Conservation (phyloP, 2,797 vertebrate genomes). For the Triplophysa yarkandensis region DNA sequence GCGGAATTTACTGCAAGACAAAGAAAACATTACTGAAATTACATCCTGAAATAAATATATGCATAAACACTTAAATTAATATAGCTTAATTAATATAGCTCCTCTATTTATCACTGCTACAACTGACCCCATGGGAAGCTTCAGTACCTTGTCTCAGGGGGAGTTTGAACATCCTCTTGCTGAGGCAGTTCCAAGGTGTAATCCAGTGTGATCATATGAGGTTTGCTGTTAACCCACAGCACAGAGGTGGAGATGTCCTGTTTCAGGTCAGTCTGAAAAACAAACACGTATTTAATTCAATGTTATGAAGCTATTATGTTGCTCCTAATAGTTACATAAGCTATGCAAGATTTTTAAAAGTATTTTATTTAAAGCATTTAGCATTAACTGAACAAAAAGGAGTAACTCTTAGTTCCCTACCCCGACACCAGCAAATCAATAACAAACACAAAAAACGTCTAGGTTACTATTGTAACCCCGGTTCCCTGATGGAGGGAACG, state of each 20-base stretch:
- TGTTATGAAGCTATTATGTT: neutral
- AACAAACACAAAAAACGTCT: too few relatives aligned
- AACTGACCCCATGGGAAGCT: neutral
- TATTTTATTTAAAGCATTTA: too few relatives aligned
- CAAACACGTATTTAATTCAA: slow-evolving; percentile 3
- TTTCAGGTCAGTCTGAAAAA: slow-evolving; percentile 87
- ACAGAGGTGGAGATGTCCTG: slow-evolving; percentile 95
- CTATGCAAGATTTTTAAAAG: too few relatives aligned
- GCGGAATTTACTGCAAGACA: slow-evolving; percentile 87
- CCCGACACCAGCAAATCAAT: too few relatives aligned
- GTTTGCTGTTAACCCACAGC: slow-evolving; percentile 91
- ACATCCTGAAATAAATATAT: neutral
- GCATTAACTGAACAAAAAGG: too few relatives aligned
- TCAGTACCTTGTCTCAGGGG: slow-evolving; percentile 84
- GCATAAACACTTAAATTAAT: neutral
- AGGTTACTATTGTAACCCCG: too few relatives aligned
- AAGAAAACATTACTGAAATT: too few relatives aligned
- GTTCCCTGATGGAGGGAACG: too few relatives aligned
- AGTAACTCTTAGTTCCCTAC: too few relatives aligned
- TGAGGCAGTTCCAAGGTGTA: slow-evolving; percentile 88
- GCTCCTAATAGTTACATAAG: too few relatives aligned
- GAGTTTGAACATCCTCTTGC: slow-evolving; percentile 53
- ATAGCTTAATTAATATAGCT: too few relatives aligned
- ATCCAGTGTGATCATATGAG: slow-evolving; percentile 96
- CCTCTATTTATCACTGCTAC: neutral